Evolutionary conservation across 2,797 vertebrate species (phyloP).

Genomic region (Alcedo quadribrachys): DNA sequence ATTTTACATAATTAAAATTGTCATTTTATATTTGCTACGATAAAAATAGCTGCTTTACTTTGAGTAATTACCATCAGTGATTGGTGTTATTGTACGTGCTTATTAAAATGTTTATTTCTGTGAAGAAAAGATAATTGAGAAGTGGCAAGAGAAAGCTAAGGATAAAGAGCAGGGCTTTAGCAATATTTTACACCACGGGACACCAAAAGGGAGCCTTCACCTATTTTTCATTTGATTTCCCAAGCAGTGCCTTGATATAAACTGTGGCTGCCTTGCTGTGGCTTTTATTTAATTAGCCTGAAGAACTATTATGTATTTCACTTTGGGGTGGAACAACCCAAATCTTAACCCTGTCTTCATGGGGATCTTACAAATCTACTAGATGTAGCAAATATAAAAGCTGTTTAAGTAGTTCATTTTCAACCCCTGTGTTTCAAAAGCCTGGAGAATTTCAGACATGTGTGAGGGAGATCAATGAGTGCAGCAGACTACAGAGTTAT

Average conservation of each 20-base stretch:
- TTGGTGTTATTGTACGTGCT: slow-evolving; percentile 7
- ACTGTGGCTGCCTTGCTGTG: background rate
- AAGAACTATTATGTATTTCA: background rate
- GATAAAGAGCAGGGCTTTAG: background rate
- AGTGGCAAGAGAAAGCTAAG: background rate
- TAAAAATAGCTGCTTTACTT: slow-evolving; percentile 49
- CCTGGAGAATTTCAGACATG: background rate
- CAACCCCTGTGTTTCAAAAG: background rate
- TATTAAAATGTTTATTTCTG: slow-evolving; percentile 53
- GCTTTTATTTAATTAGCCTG: background rate
- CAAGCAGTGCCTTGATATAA: background rate
- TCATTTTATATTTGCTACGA: slow-evolving; percentile 40
- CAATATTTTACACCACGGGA: background rate
- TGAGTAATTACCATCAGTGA: slow-evolving; percentile 34
- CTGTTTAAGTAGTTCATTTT: background rate
- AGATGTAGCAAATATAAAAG: background rate
- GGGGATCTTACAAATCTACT: background rate
- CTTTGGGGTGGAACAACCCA: background rate
- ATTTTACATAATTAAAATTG: slow-evolving; percentile 47
- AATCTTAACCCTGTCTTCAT: background rate
- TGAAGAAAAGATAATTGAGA: slow-evolving; percentile 7
- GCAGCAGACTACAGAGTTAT: background rate
- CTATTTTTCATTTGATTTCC: background rate
- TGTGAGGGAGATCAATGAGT: background rate
- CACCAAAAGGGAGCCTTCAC: background rate